Conservation (phyloP, 2,113 vertebrate genomes). For the Lonchura striata region DNA sequence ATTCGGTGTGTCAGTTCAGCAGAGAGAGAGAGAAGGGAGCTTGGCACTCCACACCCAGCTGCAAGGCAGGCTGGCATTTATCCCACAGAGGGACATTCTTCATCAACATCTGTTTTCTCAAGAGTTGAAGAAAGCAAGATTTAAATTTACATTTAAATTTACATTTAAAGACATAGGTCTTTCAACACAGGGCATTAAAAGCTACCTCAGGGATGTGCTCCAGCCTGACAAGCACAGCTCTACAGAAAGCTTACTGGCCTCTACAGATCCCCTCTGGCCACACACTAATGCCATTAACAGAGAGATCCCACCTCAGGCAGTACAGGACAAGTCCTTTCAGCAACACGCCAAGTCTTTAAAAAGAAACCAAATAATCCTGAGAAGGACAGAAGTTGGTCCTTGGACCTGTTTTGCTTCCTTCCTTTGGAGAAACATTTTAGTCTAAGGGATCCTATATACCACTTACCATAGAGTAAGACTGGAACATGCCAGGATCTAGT, state of each 20-base stretch:
- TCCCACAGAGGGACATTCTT: neutral
- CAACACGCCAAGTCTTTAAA: neutral
- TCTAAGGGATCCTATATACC: neutral
- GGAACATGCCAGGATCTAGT: neutral
- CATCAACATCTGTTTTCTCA: neutral
- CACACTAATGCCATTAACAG: neutral
- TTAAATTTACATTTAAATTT: too few species aligned
- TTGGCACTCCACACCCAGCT: neutral
- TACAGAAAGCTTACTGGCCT: neutral
- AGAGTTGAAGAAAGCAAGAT: neutral
- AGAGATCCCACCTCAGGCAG: neutral
- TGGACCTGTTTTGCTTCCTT: neutral
- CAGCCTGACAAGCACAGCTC: neutral
- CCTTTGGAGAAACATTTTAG: neutral
- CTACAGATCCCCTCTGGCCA: neutral
- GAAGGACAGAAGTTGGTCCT: neutral
- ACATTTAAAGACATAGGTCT: neutral
- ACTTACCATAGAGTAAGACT: neutral
- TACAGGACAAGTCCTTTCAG: neutral
- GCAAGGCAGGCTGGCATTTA: neutral
- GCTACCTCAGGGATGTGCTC: neutral
- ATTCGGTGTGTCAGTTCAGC: neutral
- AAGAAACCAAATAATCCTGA: neutral
- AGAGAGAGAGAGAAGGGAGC: neutral
- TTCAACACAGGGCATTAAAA: neutral